A percentile compares a stretch with the other conserved stretches of the same genome.
Conservation (phyloP, 2,797 vertebrate genomes). For the Danio tinwini region DNA sequence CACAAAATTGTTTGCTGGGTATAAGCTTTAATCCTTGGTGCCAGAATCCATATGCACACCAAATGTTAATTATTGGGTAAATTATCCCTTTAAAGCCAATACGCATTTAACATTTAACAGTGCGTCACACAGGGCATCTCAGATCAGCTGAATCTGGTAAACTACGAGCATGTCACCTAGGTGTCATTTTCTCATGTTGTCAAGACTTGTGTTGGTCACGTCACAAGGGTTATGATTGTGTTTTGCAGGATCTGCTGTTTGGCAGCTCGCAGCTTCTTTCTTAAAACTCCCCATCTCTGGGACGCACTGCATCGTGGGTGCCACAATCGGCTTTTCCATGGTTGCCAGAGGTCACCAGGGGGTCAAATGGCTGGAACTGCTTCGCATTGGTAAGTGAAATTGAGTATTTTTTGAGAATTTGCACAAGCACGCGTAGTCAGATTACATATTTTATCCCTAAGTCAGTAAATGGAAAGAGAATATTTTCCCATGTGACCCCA, state of each 20-base stretch:
- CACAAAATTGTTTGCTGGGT: no score
- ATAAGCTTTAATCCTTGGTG: no score
- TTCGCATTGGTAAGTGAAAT: conserved; percentile 86
- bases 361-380: conserved; percentile 91
- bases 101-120: not conserved
- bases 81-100: not conserved
- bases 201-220: conserved; percentile 16
- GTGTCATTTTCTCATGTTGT: conserved; percentile 13
- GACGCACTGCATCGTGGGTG: conserved; percentile 97
- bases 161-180: not conserved
- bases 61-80: no score
- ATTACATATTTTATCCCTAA: not conserved
- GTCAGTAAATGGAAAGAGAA: not conserved
- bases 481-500: conserved; percentile 7
- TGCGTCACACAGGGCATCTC: not conserved
- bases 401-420: conserved; percentile 10
- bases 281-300: conserved; percentile 96
- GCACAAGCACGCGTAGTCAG: not conserved
- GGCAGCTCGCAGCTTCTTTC: conserved; percentile 93
- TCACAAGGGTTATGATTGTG: not conserved
- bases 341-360: conserved; percentile 89
- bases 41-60: no score
- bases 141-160: not conserved
- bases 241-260: conserved; percentile 90
- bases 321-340: conserved; percentile 95